These are phyloP conservation scores for Coregonus sp. DNA, from an alignment of 2,797 vertebrate genomes.

Conservation along the genomic window DNA sequence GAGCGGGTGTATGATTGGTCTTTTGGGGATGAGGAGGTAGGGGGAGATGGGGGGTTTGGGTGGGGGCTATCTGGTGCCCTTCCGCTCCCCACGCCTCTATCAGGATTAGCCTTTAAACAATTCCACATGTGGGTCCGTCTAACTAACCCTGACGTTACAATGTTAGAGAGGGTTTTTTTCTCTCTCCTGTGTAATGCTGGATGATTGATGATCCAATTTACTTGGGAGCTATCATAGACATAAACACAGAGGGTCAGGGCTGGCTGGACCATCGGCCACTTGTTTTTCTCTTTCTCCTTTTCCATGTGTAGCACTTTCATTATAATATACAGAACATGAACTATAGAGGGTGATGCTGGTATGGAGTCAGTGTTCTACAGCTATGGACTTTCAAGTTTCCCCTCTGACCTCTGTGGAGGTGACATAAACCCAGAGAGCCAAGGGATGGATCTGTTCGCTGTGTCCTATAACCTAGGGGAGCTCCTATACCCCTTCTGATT, in stretches of 20 bases:
- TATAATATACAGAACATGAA: slow-evolving; percentile 4
- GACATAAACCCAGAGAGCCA: background rate
- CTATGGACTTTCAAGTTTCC: background rate
- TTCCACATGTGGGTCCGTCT: slow-evolving; percentile 72
- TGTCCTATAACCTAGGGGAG: background rate
- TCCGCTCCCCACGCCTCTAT: slow-evolving; percentile 47
- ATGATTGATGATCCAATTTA: slow-evolving; percentile 82
- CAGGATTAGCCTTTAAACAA: slow-evolving; percentile 75
- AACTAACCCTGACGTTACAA: slow-evolving; percentile 57
- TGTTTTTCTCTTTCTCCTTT: slow-evolving; percentile 2
- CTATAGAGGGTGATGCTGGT: background rate
- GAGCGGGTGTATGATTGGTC: slow-evolving; percentile 40
- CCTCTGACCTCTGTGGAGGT: slow-evolving; percentile 15
- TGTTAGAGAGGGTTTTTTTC: slow-evolving; percentile 58
- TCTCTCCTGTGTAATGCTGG: slow-evolving; percentile 64
- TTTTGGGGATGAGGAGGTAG: slow-evolving; percentile 21
- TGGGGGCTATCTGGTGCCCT: background rate
- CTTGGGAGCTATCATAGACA: slow-evolving; percentile 68
- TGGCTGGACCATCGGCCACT: background rate
- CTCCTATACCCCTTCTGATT: background rate
- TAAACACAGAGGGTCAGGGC: slow-evolving; percentile 19
- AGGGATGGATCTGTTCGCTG: slow-evolving; percentile 6
- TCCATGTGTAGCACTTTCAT: slow-evolving; percentile 14
- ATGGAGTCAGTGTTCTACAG: background rate
- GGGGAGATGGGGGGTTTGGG: background rate